phyloP scores from a whole-genome alignment of 2,797 vertebrate species.

The Trichosurus vulpecula region DNA sequence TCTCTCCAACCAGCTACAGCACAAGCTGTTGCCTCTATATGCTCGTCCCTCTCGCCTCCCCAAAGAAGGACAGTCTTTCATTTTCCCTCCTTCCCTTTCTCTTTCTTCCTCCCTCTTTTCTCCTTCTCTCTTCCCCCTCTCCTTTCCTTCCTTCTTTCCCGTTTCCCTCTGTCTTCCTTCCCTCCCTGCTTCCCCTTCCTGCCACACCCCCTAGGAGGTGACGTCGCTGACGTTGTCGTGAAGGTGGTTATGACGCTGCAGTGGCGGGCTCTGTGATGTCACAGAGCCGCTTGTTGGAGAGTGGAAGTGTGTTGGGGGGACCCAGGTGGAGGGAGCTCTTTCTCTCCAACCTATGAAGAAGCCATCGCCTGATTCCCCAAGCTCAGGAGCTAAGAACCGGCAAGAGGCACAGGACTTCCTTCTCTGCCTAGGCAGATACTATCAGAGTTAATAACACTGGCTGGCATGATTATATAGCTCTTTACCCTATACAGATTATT shows the following conservation, averaged over 20 bases:
- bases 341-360: neutral
- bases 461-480: neutral
- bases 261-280: constrained; percentile 75
- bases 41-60: neutral
- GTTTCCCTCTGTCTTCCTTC: neutral
- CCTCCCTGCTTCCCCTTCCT: neutral
- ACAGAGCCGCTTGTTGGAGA: constrained; percentile 52
- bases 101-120: neutral
- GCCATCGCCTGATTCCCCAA: neutral
- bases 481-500: neutral
- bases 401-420: neutral
- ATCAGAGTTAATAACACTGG: neutral
- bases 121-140: neutral
- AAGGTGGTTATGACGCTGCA: constrained; percentile 72
- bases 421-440: neutral
- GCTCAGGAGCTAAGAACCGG: constrained; percentile 16
- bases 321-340: neutral
- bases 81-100: neutral
- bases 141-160: neutral
- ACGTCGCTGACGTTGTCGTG: constrained; percentile 68
- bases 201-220: constrained; percentile 56
- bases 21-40: neutral
- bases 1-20: neutral
- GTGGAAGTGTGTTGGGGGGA: neutral
- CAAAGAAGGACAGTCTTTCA: neutral